Base-by-base conservation (phyloP, 2,888 invertebrate species). In the Drosophila kambysellisi region DNA sequence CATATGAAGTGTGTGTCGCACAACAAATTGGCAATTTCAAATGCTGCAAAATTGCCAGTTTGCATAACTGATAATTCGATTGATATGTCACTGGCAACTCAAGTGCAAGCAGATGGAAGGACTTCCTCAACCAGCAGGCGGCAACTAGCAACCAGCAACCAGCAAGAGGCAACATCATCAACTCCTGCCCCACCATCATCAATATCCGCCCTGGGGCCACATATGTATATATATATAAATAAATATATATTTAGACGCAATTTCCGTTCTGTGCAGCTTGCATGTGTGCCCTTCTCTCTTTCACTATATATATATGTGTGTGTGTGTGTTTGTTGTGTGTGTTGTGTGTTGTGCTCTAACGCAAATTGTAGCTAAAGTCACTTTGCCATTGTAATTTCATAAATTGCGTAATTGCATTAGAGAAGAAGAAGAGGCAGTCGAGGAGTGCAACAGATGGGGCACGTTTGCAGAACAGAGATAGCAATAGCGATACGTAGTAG, bases 11-110 rank as follows among this genome's bases (percentile, higher is more conserved):
- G 48, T 50, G 43, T 50, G 48, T 50, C 64, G 60, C 78, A 50
- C 41, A 60, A 46, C 54, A 69, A 73, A 74, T 74, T 79, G 74
- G 74, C 79, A 74, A 81, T 75, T 82, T 78, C 0, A 20, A 81
- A 78, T 81, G 75, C 62, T 71, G 46, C 67, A 70, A 51, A 81
- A 74, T 65, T 75, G 65, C 61, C 60, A 76, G 82, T 72, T 81
- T 84, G 62, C 88, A 79, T 82, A 84, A 74, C 88, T 79, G 74
- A 74, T 84, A 83, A 87, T 82, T 87, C 79, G 76, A 84, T 83
- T 87, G 80, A 72, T 74, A 65, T 61, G 70, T 57, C 50, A 29
- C 15, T 56, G 41, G 9, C 43, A 46, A 12, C 20, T 9, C 35
- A 30, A 46, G 46, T 25, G 20, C 20, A 46, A 46, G 46, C 20